Base-by-base conservation (phyloP, 2,888 invertebrate genomes). In the Anoncus sp. region DNA sequence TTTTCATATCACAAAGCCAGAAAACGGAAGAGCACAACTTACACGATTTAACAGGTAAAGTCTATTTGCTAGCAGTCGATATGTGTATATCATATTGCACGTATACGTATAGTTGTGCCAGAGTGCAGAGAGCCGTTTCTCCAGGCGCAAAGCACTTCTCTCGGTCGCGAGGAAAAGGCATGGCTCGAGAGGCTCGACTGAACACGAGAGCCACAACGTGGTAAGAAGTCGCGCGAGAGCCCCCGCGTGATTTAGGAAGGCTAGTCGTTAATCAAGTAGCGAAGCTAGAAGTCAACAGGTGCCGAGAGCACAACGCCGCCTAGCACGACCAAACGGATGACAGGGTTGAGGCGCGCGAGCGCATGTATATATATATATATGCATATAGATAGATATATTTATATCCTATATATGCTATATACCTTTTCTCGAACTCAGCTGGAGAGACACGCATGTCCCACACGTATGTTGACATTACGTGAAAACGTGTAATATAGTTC, bases 281-380 rank as follows among this genome's bases (percentile, higher is more conserved):
- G 75, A 80, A 82, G 84, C 80, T 83, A 82, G 81, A 86, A 85
- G 86, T 83, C 86, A 86, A 87, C 86, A 86, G 86, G 86, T 86
- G 86, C 83, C 81, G 83, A 69, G 69, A 57, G 45, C 62, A 31
- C 35, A 40, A 12, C 27, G 57, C 16, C 53, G 53, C 22, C 43
- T 59, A 35, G 69, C 62, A 67, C 24, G 57, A 35, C 73, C 69
- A 18, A 69, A 66, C 66, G 76, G 53, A 77, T 77, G 73, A 77
- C 77, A 73, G 67, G 62, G 18, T 35, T 63, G 69, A 62, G 71
- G 53, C 20, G 22, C 63, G n/a, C 40, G 43, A 31, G 38, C 55
- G 45, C 40, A 63, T 16, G 7, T 51, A n/a, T 38, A 53, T 53
- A 24, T 16, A 53, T 20, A 47, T 31, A 57, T 12, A 31, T 22